These are phyloP conservation scores for Myoxocephalus aenaeus DNA, from an alignment of 2,797 vertebrate species.

Conservation along the genomic window DNA sequence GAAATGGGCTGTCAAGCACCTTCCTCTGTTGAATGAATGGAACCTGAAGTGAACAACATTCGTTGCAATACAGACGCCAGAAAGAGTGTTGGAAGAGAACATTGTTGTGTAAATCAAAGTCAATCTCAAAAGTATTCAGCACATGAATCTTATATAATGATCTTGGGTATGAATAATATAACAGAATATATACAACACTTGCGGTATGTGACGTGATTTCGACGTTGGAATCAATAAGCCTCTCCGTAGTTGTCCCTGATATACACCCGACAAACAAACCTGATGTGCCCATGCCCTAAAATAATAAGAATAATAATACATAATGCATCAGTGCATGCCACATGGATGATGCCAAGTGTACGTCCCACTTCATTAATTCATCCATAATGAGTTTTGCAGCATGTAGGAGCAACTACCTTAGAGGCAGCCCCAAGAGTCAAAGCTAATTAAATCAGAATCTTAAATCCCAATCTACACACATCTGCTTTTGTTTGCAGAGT, in stretches of 20 bases:
- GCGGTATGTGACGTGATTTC: slow-evolving; percentile 10
- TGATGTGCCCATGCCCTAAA: slow-evolving; percentile 64
- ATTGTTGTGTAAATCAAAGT: slow-evolving; percentile 46
- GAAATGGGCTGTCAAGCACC: slow-evolving; percentile 23
- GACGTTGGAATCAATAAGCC: slow-evolving; percentile 37
- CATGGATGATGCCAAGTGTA: slow-evolving; percentile 77
- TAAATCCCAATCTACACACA: slow-evolving; percentile 76
- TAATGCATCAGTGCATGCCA: slow-evolving; percentile 79
- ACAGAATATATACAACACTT: not conserved
- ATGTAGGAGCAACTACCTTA: slow-evolving; percentile 79
- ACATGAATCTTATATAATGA: slow-evolving; percentile 4
- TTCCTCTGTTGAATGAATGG: slow-evolving; percentile 19
- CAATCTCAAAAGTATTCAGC: slow-evolving; percentile 19
- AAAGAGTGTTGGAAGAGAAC: not conserved
- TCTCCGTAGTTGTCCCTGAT: slow-evolving; percentile 40
- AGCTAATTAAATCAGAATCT: slow-evolving; percentile 83
- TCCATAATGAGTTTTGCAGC: slow-evolving; percentile 82
- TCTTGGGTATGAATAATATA: slow-evolving; percentile 1
- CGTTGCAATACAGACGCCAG: not conserved
- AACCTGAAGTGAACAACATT: slow-evolving; percentile 49
- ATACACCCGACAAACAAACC: slow-evolving; percentile 59
- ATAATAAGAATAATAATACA: slow-evolving; percentile 76
- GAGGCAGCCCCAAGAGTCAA: slow-evolving; percentile 76
- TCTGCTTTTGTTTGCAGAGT: slow-evolving; percentile 77
- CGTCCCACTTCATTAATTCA: slow-evolving; percentile 84